Percentiles rank a stretch among this genome's conserved stretches.
Evolutionary conservation across 2,797 vertebrate species (phyloP).

Genomic region (Sebastolobus altivelis): DNA sequence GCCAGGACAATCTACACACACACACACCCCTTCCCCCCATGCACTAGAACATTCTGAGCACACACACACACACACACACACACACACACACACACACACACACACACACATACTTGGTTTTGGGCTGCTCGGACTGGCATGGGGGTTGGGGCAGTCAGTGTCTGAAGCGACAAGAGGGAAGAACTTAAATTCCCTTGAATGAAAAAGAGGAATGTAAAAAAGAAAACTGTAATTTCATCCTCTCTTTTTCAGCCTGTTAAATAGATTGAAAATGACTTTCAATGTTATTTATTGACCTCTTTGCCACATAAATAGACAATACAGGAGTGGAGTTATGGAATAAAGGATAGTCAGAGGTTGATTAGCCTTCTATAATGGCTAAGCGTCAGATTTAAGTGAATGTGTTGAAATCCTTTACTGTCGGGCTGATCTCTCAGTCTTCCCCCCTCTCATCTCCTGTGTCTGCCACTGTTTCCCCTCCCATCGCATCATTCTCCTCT

Average conservation of each 20-base stretch:
- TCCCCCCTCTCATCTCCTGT: conserved; percentile 32
- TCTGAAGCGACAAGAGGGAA: conserved; percentile 27
- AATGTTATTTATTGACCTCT: conserved; percentile 30
- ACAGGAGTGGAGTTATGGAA: conserved; percentile 3
- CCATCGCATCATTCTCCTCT: conserved; percentile 63
- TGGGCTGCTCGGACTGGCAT: conserved; percentile 42
- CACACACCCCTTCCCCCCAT: conserved; percentile 46
- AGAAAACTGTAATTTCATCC: background rate
- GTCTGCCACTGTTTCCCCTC: conserved; percentile 41
- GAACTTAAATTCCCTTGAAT: conserved; percentile 32
- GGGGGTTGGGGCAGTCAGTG: conserved; percentile 48
- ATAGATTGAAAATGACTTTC: conserved; percentile 4
- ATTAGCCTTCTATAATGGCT: background rate
- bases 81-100: conserved; percentile 47
- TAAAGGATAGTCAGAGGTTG: background rate
- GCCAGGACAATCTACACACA: conserved; percentile 76
- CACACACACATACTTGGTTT: conserved; percentile 33
- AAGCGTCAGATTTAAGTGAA: conserved; percentile 6
- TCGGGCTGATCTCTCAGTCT: conserved; percentile 18
- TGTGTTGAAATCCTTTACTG: conserved; percentile 24
- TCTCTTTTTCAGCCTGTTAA: background rate
- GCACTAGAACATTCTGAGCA: conserved; percentile 68
- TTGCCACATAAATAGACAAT: background rate
- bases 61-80: conserved; percentile 45
- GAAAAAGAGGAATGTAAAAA: conserved; percentile 10